These are phyloP conservation scores for Nesoenas mayeri DNA, from an alignment of 2,113 vertebrate species.

Conservation along the genomic window DNA sequence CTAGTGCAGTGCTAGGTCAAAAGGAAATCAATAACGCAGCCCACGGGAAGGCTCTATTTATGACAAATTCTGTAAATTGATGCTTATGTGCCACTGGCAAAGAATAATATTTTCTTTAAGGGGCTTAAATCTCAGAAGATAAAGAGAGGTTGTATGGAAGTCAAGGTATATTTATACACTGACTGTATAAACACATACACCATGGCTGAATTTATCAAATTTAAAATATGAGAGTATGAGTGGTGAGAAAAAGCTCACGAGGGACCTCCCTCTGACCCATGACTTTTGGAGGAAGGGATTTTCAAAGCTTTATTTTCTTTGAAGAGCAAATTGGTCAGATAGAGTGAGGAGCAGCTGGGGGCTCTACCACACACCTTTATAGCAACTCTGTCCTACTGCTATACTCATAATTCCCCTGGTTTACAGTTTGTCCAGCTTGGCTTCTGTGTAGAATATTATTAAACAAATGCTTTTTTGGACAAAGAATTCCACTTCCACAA, in stretches of 20 bases:
- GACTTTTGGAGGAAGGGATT: not conserved
- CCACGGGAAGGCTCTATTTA: not conserved
- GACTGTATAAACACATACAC: not conserved
- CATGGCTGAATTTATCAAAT: not conserved
- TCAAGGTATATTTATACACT: not conserved
- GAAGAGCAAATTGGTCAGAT: not conserved
- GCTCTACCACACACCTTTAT: not conserved
- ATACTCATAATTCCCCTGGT: fast-evolving
- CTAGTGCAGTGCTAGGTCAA: not conserved
- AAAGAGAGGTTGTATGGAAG: not conserved
- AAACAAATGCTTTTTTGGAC: not conserved
- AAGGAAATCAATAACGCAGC: not conserved
- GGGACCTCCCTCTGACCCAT: not conserved
- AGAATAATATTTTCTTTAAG: not conserved
- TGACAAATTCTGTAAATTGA: not conserved
- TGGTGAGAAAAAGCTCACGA: not conserved
- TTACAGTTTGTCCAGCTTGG: not conserved
- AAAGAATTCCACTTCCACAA: not conserved
- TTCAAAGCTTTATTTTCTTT: not conserved
- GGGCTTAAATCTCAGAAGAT: not conserved
- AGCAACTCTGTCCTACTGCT: not conserved
- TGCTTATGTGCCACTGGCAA: not conserved
- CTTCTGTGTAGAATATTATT: not conserved
- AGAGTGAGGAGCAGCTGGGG: not conserved
- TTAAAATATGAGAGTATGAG: not conserved